Conservation (phyloP, 2,113 vertebrate genomes). For the Myanophis thanlyinensis region DNA sequence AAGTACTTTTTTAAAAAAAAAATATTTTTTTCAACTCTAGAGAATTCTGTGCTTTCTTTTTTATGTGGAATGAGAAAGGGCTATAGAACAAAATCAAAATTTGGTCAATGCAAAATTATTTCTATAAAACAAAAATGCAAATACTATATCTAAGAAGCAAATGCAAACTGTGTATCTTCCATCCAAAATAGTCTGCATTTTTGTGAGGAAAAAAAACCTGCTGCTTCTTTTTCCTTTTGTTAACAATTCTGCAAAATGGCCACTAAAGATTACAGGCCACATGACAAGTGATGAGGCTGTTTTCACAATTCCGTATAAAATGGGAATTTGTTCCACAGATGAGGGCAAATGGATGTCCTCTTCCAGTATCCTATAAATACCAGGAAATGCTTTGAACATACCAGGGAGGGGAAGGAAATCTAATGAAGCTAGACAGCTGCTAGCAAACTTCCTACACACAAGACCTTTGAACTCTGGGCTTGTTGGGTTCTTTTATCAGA, state of each 20-base stretch:
- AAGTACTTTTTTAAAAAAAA: background rate
- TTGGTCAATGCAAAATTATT: background rate
- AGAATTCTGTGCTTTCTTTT: background rate
- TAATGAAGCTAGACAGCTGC: background rate
- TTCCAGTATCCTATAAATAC: background rate
- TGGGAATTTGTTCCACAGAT: background rate
- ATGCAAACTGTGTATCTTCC: background rate
- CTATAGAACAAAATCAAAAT: background rate
- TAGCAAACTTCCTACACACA: background rate
- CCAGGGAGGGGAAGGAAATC: background rate
- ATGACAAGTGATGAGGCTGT: constrained; percentile 14
- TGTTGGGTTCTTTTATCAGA: background rate
- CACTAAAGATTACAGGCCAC: background rate
- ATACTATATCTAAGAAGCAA: background rate
- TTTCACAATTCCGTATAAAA: constrained; percentile 7
- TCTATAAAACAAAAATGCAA: background rate
- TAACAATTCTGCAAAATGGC: background rate
- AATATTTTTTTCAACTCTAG: background rate
- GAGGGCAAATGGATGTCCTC: background rate
- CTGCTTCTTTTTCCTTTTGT: background rate
- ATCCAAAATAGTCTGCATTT: background rate
- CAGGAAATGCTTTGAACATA: background rate
- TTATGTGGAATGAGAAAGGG: background rate
- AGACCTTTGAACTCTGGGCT: background rate
- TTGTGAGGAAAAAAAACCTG: background rate